Percentiles rank a stretch among this genome's conserved stretches.
Evolutionary conservation across 2,113 vertebrate species (phyloP).

Genomic region (Aspidoscelis tigris): DNA sequence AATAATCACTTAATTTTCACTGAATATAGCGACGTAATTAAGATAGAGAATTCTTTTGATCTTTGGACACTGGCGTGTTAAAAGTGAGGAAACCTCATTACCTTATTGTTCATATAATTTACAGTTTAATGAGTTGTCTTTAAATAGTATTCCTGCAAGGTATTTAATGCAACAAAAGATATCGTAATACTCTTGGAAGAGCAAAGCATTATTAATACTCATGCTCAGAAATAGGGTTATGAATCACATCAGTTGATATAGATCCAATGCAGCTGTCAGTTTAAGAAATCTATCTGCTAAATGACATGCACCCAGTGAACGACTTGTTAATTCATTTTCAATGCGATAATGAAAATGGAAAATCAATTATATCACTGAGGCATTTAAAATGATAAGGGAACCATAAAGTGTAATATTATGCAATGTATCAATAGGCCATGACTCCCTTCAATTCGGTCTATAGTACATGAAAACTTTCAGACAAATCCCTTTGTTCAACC

Average conservation of each 20-base stretch:
- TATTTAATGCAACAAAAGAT: constrained; percentile 13
- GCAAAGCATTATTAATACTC: constrained; percentile 33
- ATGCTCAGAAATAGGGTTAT: constrained; percentile 9
- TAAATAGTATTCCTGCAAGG: constrained; percentile 15
- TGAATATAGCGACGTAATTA: background rate
- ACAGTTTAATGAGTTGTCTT: constrained; percentile 27
- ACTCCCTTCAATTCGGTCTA: background rate
- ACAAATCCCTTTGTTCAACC: background rate
- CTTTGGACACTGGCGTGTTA: background rate
- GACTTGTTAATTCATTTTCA: constrained; percentile 28
- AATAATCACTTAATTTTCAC: constrained; percentile 5
- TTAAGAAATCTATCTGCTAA: constrained; percentile 23
- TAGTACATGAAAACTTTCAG: background rate
- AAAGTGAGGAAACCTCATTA: constrained; percentile 14
- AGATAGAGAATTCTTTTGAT: constrained; percentile 9
- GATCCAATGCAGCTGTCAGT: constrained; percentile 21
- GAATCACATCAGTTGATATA: constrained; percentile 19
- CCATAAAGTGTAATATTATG: background rate
- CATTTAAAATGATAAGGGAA: constrained; percentile 9
- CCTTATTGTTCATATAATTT: constrained; percentile 7
- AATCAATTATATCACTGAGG: constrained; percentile 25
- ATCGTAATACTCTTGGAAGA: constrained; percentile 12
- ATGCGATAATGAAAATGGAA: constrained; percentile 9
- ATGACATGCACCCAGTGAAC: constrained; percentile 24
- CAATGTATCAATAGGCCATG: background rate